phyloP scores from a whole-genome alignment of 2,113 vertebrate genomes.

The Carlito syrichta region DNA sequence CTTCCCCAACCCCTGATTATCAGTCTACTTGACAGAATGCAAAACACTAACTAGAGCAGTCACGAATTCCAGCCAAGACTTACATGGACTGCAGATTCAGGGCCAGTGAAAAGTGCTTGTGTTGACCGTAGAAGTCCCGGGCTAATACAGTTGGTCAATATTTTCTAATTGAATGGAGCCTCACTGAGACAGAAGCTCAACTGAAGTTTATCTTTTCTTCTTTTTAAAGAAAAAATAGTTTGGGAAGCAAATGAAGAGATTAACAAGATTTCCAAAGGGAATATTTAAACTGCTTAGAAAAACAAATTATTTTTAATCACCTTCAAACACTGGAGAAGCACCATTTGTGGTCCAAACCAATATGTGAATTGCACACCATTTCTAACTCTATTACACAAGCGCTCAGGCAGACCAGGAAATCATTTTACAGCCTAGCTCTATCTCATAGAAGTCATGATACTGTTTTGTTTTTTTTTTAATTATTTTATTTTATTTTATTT shows the following conservation, averaged over 20 bases:
- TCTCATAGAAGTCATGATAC: constrained; percentile 11
- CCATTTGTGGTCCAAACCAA: background rate
- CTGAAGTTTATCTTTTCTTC: background rate
- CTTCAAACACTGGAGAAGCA: constrained; percentile 32
- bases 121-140: background rate
- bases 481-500: too few relatives aligned
- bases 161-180: background rate
- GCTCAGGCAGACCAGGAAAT: background rate
- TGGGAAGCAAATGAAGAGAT: constrained; percentile 37
- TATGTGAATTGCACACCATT: background rate
- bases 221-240: constrained; percentile 24
- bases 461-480: constrained; percentile 24
- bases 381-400: constrained; percentile 9
- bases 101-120: background rate
- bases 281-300: constrained; percentile 42
- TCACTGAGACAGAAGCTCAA: background rate
- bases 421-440: background rate
- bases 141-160: background rate
- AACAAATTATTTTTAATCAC: constrained; percentile 45
- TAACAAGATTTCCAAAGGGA: constrained; percentile 48
- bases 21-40: background rate
- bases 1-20: background rate
- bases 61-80: background rate
- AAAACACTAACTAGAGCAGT: background rate
- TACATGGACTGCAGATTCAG: background rate